phyloP scores from a whole-genome alignment of 2,888 invertebrate genomes.

The Mactromeris polynyma region DNA sequence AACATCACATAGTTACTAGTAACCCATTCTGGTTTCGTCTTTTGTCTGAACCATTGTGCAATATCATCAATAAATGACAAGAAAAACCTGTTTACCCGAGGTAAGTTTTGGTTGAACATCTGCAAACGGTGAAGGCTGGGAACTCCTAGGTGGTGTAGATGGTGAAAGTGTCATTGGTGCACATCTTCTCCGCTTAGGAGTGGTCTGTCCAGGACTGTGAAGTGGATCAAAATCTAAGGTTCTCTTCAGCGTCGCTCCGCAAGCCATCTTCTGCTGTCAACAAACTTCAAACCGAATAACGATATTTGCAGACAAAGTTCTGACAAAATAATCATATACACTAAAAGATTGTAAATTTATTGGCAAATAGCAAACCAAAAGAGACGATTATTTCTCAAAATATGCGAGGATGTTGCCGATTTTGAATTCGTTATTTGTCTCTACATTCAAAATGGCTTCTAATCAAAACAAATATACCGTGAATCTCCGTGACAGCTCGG shows the following conservation, averaged over 20 bases:
- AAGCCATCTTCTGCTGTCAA: conserved; percentile 92
- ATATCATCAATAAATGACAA: not conserved
- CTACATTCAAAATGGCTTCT: conserved; percentile 54
- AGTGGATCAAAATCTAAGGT: conserved; percentile 97
- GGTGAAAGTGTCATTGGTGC: conserved; percentile 93
- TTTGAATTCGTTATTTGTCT: not conserved
- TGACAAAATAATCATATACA: not conserved
- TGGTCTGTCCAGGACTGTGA: conserved; percentile 91
- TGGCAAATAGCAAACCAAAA: too few species aligned
- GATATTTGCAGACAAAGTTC: not conserved
- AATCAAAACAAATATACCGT: conserved; percentile 38
- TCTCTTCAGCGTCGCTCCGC: conserved; percentile 97
- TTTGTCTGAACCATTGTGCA: too few species aligned
- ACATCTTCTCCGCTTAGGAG: conserved; percentile 96
- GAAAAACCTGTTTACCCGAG: conserved; percentile 90
- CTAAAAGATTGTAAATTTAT: not conserved
- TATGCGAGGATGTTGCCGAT: conserved; percentile 20
- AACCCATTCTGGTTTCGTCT: too few species aligned
- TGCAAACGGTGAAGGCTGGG: conserved; percentile 91
- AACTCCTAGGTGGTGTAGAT: conserved; percentile 88
- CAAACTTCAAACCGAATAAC: conserved; percentile 20
- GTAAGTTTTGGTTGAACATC: conserved; percentile 95
- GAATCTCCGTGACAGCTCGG: conserved; percentile 1
- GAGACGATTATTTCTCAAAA: not conserved
- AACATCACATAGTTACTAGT: too few species aligned